A percentile compares a stretch with the other conserved stretches of the same genome.
phyloP scores from a whole-genome alignment of 2,113 vertebrate genomes.

The Austrofundulus limnaeus region DNA sequence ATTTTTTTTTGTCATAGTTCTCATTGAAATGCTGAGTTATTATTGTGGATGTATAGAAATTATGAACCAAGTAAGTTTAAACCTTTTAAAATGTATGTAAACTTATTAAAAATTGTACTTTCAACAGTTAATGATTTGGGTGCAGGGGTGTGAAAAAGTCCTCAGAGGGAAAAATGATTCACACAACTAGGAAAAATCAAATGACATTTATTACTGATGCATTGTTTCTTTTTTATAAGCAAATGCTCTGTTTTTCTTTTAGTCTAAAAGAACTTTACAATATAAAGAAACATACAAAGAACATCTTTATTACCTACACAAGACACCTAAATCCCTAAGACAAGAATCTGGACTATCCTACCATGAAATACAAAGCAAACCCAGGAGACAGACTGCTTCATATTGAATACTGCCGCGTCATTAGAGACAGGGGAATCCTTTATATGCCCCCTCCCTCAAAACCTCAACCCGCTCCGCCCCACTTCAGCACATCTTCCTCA shows the following conservation, averaged over 20 bases:
- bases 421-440: conserved; percentile 76
- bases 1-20: too few species aligned
- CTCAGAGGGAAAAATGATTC: conserved; percentile 41
- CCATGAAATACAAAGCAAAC: conserved; percentile 82
- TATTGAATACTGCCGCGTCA: conserved; percentile 82
- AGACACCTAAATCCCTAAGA: conserved; percentile 82
- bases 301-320: conserved; percentile 83
- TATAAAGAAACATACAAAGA: conserved; percentile 83
- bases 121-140: not conserved
- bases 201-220: conserved; percentile 83
- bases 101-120: not conserved
- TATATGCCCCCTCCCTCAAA: conserved; percentile 55
- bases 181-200: conserved; percentile 75
- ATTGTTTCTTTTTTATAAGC: conserved; percentile 80
- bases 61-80: not conserved
- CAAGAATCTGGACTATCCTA: conserved; percentile 80
- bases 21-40: not conserved
- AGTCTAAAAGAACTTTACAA: conserved; percentile 83
- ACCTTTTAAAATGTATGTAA: not conserved
- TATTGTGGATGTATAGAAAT: not conserved
- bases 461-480: conserved; percentile 50
- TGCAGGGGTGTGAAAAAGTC: not conserved
- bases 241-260: conserved; percentile 80
- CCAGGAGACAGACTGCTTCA: conserved; percentile 80
- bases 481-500: conserved; percentile 74